Base-by-base conservation (phyloP, 2,888 invertebrate species). In the Sialis lutaria region DNA sequence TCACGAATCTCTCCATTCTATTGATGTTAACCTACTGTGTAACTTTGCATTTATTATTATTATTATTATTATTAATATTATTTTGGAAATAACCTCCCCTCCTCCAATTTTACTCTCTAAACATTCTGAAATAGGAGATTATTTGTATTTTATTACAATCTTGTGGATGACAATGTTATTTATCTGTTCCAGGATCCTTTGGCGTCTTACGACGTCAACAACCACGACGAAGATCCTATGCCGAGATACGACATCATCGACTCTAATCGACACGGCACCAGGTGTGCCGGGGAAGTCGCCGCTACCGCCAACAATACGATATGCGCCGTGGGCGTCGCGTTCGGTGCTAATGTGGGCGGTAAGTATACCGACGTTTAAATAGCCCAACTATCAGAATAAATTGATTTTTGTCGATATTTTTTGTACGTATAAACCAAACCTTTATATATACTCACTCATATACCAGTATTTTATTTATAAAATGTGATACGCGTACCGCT, bases 281-380 rank as follows among this genome's bases (percentile, higher is more conserved):
- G 96, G 48, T 96, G 96, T 65, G 95, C 96, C 2, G 95, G 96
- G 0, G 96, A 97, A 67, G 97, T 98, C 6, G 96, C 98, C 0
- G 96, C 96, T 3, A 85, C 89, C 32, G 93, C 91, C 46, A 95
- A 97, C 67, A 98, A 98, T 68, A 82, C 87, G 32, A 74, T 93
- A 34, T 98, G 98, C 64, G 90, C 92, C 40, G 89, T 97, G 6
- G 98, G 97, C 13, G 88, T 98, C 40, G 97, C 98, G 0, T 95
- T 79, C 61, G 88, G 90, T 45, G 93, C 97, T 43, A 85, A 83
- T 58, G 93, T 98, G 55, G 93, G 93, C 64, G 91, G 83, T 80
- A 64, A 66, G 62, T 54, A 33, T 47, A 48, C 48, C 39, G 13
- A 39, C 6, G 10, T 9, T n/a, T 39, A 8, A 39, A 39, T 39